phyloP scores from a whole-genome alignment of 2,797 vertebrate genomes.

The Ambastaia sidthimunki region DNA sequence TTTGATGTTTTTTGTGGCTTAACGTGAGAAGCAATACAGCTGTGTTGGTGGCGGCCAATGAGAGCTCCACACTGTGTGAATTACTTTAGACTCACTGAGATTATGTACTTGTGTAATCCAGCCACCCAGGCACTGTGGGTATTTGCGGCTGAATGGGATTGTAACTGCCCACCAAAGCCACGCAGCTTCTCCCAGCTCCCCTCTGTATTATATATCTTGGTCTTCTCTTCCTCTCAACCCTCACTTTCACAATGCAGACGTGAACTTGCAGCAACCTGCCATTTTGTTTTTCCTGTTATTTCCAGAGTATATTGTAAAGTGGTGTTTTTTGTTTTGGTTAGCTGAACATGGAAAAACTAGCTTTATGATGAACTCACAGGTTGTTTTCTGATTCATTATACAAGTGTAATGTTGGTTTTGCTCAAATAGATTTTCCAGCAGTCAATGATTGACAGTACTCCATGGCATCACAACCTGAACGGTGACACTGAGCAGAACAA shows the following conservation, averaged over 20 bases:
- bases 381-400: constrained; percentile 79
- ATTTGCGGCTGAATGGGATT: constrained; percentile 65
- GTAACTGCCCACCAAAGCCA: constrained; percentile 59
- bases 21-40: constrained; percentile 67
- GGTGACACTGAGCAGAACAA: constrained; percentile 79
- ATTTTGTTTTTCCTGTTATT: constrained; percentile 72
- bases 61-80: constrained; percentile 26
- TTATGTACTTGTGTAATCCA: constrained; percentile 66
- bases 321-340: constrained; percentile 77
- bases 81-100: constrained; percentile 43
- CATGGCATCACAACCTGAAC: constrained; percentile 38
- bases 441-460: constrained; percentile 77
- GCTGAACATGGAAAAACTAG: constrained; percentile 52
- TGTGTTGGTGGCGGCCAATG: constrained; percentile 21
- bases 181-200: constrained; percentile 69
- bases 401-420: constrained; percentile 86
- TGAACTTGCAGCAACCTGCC: constrained; percentile 75
- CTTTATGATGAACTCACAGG: constrained; percentile 73
- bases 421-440: constrained; percentile 83
- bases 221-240: constrained; percentile 26
- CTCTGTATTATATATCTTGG: constrained; percentile 43
- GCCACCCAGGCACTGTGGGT: constrained; percentile 71
- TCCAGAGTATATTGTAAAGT: constrained; percentile 80
- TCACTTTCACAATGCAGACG: constrained; percentile 58
- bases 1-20: constrained; percentile 76